Evolutionary conservation across 2,888 invertebrate genomes (phyloP), one percentile per base, ranked within the genome.

Genomic region (Torymus auratus): DNA sequence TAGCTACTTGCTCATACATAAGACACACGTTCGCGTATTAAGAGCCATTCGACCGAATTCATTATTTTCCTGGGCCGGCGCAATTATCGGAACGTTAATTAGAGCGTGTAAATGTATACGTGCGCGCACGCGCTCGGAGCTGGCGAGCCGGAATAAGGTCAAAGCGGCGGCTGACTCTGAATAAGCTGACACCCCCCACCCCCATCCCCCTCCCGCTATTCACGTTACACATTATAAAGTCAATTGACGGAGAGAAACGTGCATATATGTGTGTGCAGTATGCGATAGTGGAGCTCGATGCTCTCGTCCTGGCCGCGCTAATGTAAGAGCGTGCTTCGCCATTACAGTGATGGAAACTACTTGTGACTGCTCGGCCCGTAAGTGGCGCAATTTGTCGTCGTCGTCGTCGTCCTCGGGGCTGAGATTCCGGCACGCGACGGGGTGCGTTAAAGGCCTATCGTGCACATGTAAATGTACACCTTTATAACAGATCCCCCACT

Each of bases 301-400:
- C 4, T 13, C 50, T 41, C 55, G 55, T 41, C 15, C 41, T 50
- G 20, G 11, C 17, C 41, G 41, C 60, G 17, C 41, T 50, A 69
- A 69, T 28, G 58, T 58, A 70, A 60, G 70, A 41, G 70, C 41
- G 41, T 11, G 17, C 2, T 12, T 55, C 55, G 20, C 81, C 78
- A 78, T 83, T 80, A 82, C 81, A 80, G 61, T 80, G 82, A 83
- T 83, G 84, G 80, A 83, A 82, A 83, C 80, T 80, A 72, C 83
- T 82, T 71, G 81, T 62, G 75, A 80, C 70, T 81, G 11, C 23
- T 65, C 75, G 41, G 81, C 73, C 81, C 74, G 82, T 82, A 81
- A 83, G 81, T 79, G 69, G 80, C 55, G 80, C 74, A 83, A 83
- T 83, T 84, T 82, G 83, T 84, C 79, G 79, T 79, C 61, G 73